Conservation (phyloP, 1,140 invertebrate species). For the Pseudomyrmex pallidus region DNA sequence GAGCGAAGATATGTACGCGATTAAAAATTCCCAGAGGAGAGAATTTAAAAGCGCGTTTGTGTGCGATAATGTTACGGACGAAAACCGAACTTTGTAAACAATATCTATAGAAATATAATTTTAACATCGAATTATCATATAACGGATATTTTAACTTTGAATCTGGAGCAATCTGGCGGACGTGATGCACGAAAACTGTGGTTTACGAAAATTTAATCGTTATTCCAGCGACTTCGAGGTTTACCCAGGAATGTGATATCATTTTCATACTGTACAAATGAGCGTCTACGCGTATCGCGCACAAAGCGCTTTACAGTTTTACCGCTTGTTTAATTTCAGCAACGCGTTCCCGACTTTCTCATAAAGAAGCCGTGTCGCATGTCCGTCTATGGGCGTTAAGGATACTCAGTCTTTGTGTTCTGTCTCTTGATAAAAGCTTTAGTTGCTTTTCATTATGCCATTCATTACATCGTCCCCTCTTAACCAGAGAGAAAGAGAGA, state of each 20-base stretch:
- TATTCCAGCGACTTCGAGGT: slow-evolving; percentile 5
- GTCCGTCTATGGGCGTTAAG: slow-evolving; percentile 48
- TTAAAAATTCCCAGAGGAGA: background rate
- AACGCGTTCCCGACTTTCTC: slow-evolving; percentile 37
- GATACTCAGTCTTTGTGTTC: slow-evolving; percentile 53
- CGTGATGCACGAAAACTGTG: background rate
- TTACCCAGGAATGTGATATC: slow-evolving; percentile 24
- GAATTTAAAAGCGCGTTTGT: too few species aligned
- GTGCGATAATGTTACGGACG: too few species aligned
- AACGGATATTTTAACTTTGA: background rate
- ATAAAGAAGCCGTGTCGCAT: slow-evolving; percentile 47
- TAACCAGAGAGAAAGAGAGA: slow-evolving; percentile 4
- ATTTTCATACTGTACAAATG: slow-evolving; percentile 18
- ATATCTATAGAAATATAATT: background rate
- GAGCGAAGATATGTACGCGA: background rate
- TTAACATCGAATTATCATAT: background rate
- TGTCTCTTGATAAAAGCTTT: slow-evolving; percentile 57
- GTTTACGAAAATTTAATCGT: background rate
- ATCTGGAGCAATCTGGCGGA: background rate
- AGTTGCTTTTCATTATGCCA: slow-evolving; percentile 58
- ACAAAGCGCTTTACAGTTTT: slow-evolving; percentile 26
- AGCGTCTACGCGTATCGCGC: slow-evolving; percentile 27
- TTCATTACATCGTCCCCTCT: slow-evolving; percentile 42
- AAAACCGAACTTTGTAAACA: background rate
- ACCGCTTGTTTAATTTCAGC: slow-evolving; percentile 60